A percentile compares a stretch with the other conserved stretches of the same genome.
phyloP scores from a whole-genome alignment of 2,797 vertebrate species.

The Holocentrus rufus region DNA sequence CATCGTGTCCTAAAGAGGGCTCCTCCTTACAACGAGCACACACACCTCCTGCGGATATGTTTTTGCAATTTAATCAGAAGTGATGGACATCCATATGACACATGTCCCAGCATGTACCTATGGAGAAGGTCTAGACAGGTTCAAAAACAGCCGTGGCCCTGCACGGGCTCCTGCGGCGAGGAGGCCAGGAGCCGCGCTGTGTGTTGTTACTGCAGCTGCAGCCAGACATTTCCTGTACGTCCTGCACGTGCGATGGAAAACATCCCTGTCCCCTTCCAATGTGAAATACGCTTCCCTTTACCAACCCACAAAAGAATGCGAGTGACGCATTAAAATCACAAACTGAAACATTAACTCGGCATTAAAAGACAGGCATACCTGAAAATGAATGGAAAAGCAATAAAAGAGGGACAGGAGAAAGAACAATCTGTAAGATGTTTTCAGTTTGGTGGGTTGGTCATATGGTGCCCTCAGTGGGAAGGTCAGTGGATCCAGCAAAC shows the following conservation, averaged over 20 bases:
- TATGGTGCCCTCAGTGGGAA: slow-evolving; percentile 45
- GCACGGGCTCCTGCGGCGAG: slow-evolving; percentile 39
- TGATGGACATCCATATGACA: background rate
- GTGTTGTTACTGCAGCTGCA: slow-evolving; percentile 58
- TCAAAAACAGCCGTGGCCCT: slow-evolving; percentile 32
- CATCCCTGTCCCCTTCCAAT: slow-evolving; percentile 50
- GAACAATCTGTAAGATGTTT: slow-evolving; percentile 53
- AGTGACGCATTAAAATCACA: slow-evolving; percentile 63
- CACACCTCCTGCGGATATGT: slow-evolving; percentile 20
- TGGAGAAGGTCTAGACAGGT: slow-evolving; percentile 38
- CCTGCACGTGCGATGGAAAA: slow-evolving; percentile 65
- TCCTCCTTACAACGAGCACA: background rate
- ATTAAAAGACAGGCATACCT: slow-evolving; percentile 59
- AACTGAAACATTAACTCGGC: background rate
- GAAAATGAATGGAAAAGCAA: slow-evolving; percentile 65
- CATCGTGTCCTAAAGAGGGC: slow-evolving; percentile 4
- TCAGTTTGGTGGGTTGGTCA: slow-evolving; percentile 35
- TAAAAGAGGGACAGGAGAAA: slow-evolving; percentile 39
- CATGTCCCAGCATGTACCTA: slow-evolving; percentile 31
- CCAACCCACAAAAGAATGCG: slow-evolving; percentile 64
- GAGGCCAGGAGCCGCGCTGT: slow-evolving; percentile 3
- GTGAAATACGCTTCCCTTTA: slow-evolving; percentile 62
- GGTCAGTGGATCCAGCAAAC: background rate
- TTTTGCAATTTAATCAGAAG: slow-evolving; percentile 33
- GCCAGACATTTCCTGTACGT: slow-evolving; percentile 73